Base-by-base conservation (phyloP, 2,797 vertebrate species). In the Ambastaia sidthimunki region DNA sequence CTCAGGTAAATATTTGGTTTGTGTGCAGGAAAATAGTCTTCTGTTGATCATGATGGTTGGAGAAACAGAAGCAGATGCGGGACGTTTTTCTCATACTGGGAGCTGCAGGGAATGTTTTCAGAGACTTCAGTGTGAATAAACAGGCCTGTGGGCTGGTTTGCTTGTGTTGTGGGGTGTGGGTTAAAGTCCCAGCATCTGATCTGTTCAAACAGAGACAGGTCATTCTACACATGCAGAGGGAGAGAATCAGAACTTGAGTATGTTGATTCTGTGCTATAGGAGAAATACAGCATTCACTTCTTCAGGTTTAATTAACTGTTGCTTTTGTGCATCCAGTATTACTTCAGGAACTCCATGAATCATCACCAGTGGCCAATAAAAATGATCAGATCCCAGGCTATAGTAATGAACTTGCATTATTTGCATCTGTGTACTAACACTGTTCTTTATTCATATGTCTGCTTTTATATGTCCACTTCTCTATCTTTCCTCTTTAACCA, bases 131-230 rank as follows among this genome's bases (percentile, higher is more conserved):
- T 1, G 1, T 70, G 66, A 44, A 70, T 70, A 79, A 79, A 79
- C 47, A 79, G 34, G 19, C 59, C 18, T 28, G 47, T 4, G 1
- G 69, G 21, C 6, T 19, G 28, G 48, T 44, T 72, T 79, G 69
- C 69, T 66, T 72, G 31, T 71, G 47, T 71, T 72, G 48, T 60
- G 18, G 37, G 23, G 11, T 48, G 21, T 71, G 69, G 34, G 77
- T 63, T 71, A 78, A 78, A 78, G 68, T 79, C 50, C 21, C 48
- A 23, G 55, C 6, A 15, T 65, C 48, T 21, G 31, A 55, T 66
- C 69, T 72, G 47, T 47, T 79, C 77, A 72, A 65, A 72, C 69
- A 79, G 48, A 54, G 47, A 44, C 3, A 19, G 69, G 60, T 72
- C 77, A 66, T 79, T 55, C 60, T 7, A 44, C 50, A 79, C 25